phyloP scores from a whole-genome alignment of 2,888 invertebrate species.

The Rhogogaster chlorosoma region DNA sequence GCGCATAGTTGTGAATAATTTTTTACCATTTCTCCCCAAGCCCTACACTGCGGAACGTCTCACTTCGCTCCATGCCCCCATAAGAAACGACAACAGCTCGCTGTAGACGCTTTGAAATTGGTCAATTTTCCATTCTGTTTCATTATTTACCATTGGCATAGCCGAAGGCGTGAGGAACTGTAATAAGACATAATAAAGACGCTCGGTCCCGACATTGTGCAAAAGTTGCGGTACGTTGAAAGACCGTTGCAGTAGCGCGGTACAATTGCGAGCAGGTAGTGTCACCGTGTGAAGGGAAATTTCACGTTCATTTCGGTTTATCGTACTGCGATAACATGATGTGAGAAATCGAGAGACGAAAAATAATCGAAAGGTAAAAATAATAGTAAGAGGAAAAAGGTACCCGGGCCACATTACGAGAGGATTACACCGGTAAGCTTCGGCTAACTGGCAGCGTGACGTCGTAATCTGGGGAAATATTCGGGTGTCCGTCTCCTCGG shows the following conservation, averaged over 20 bases:
- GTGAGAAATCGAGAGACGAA: background rate
- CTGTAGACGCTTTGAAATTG: constrained; percentile 16
- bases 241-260: background rate
- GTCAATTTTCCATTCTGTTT: constrained; percentile 25
- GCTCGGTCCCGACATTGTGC: constrained; percentile 33
- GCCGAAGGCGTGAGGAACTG: background rate
- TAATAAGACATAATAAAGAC: constrained; percentile 29
- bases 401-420: constrained; percentile 68
- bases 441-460: constrained; percentile 75
- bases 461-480: constrained; percentile 77
- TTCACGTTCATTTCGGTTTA: background rate
- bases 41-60: background rate
- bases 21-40: background rate
- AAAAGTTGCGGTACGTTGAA: background rate
- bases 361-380: background rate
- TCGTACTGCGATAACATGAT: background rate
- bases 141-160: background rate
- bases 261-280: background rate
- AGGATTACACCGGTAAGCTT: constrained; percentile 77
- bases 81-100: background rate
- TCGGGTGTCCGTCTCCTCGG: constrained; percentile 65
- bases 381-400: background rate
- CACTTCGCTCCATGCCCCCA: background rate
- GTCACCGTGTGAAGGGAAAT: background rate
- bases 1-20: background rate